Percentiles rank a stretch among this genome's conserved stretches.
Conservation (phyloP, 2,888 invertebrate genomes). For the Cistogaster globosa region DNA sequence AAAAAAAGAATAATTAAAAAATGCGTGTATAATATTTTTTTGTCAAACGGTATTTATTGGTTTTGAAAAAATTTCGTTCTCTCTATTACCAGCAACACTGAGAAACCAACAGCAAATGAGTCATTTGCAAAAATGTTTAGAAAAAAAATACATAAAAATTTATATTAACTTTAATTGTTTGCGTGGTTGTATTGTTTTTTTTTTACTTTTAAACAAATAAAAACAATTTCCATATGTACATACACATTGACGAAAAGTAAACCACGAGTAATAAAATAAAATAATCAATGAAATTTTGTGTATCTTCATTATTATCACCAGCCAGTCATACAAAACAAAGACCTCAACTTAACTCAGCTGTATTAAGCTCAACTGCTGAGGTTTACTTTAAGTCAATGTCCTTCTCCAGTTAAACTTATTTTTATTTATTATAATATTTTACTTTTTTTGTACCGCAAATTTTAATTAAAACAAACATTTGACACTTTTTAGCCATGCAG, state of each 20-base stretch:
- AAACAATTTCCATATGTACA: constrained; percentile 20
- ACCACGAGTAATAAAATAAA: constrained; percentile 46
- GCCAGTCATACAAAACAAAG: constrained; percentile 50
- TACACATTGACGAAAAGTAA: constrained; percentile 45
- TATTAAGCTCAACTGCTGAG: constrained; percentile 58
- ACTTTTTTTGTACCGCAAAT: constrained; percentile 55
- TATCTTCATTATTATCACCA: constrained; percentile 51
- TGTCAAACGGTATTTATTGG: constrained; percentile 29
- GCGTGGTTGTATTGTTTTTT: constrained; percentile 45
- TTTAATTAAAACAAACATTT: constrained; percentile 79
- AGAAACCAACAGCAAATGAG: constrained; percentile 56
- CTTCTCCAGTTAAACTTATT: constrained; percentile 54
- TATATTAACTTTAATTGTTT: constrained; percentile 67
- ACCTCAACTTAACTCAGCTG: constrained; percentile 38
- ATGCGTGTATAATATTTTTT: constrained; percentile 4
- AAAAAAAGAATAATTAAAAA: constrained; percentile 29
- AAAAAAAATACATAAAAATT: constrained; percentile 54
- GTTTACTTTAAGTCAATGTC: constrained; percentile 70
- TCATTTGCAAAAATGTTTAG: constrained; percentile 68
- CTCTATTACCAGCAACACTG: constrained; percentile 47
- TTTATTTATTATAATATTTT: constrained; percentile 11
- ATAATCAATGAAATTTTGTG: constrained; percentile 47
- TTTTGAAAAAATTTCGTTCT: constrained; percentile 40
- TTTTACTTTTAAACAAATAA: constrained; percentile 32
- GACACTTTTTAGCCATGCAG: constrained; percentile 71